Base-by-base conservation (phyloP, 2,113 vertebrate species). In the Miniopterus natalensis region DNA sequence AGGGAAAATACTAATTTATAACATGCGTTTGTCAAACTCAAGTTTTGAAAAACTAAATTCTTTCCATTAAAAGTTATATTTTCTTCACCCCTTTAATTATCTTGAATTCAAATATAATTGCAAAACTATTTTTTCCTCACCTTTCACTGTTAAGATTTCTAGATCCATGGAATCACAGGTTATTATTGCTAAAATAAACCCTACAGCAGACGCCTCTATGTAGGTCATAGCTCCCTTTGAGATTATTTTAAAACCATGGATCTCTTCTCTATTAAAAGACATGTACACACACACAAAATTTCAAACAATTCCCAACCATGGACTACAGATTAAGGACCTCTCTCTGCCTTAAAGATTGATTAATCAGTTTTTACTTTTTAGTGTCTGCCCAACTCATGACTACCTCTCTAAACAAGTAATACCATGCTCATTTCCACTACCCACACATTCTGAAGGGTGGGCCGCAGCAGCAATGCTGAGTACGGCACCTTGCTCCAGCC, bases 21-120 rank as follows among this genome's bases (percentile, higher is more conserved):
- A 61, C 31, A 93, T 47, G 20, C 8, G 70, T 84, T 80, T 96
- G 31, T 78, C 77, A 85, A 90, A 79, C 23, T 80, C 23, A 71
- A 94, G 18, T 88, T 94, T 83, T 84, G 42, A 94, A 95, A 47
- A 88, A 85, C 45, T 79, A 15, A 88, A 70, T 78, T 89, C 27
- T 92, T 96, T 92, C 81, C 31, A 87, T 79, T 92, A 94, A 45
- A 94, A 94, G 42, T 86, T 65, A 10, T 66, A 20, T 84, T 88
- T 80, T 90, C 40, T 92, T 95, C 4, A 84, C 14, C 47, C 79
- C 57, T 92, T 91, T 84, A 94, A 84, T 84, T 74, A 94, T 51
- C 45, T 83, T 75, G 1, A 94, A 84, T 91, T 81, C 25, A 96
- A 85, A 90, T 55, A 74, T 3, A 88, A 89, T 20, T 78, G n/a